These are phyloP conservation scores for Macquaria australasica DNA, from an alignment of 2,113 vertebrate species.

Conservation along the genomic window DNA sequence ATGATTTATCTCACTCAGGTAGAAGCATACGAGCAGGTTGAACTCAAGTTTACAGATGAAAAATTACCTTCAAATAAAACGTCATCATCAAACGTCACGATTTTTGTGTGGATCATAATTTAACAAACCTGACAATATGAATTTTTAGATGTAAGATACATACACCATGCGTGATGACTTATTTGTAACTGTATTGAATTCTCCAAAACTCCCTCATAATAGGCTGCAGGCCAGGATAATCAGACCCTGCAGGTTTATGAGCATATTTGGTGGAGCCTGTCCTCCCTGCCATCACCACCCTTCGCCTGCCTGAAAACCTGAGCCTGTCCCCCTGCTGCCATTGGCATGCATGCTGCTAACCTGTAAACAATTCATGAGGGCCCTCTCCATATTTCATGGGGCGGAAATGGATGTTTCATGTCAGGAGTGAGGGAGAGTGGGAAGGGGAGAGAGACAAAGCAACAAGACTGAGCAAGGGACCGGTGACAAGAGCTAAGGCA, in stretches of 20 bases:
- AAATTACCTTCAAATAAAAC: neutral
- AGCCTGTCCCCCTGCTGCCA: slow-evolving; percentile 47
- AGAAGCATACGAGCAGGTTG: neutral
- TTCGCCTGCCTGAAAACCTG: slow-evolving; percentile 49
- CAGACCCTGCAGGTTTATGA: slow-evolving; percentile 12
- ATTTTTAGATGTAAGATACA: neutral
- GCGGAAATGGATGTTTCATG: slow-evolving; percentile 81
- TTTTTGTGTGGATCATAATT: neutral
- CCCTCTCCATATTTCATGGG: slow-evolving; percentile 82
- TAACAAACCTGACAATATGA: neutral
- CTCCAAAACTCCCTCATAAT: neutral
- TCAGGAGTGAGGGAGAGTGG: slow-evolving; percentile 61
- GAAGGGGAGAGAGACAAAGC: slow-evolving; percentile 46
- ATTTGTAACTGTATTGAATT: neutral
- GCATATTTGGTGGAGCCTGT: neutral
- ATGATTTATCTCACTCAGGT: neutral
- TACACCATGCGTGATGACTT: neutral
- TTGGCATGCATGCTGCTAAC: slow-evolving; percentile 64
- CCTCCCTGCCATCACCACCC: neutral
- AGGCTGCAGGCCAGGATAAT: slow-evolving; percentile 7
- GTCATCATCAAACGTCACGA: neutral
- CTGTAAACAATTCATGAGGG: slow-evolving; percentile 84
- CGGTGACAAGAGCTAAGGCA: slow-evolving; percentile 40
- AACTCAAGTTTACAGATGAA: neutral
- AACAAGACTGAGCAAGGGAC: slow-evolving; percentile 39